Conservation (phyloP, 2,113 vertebrate species). For the Aplodontia rufa region DNA sequence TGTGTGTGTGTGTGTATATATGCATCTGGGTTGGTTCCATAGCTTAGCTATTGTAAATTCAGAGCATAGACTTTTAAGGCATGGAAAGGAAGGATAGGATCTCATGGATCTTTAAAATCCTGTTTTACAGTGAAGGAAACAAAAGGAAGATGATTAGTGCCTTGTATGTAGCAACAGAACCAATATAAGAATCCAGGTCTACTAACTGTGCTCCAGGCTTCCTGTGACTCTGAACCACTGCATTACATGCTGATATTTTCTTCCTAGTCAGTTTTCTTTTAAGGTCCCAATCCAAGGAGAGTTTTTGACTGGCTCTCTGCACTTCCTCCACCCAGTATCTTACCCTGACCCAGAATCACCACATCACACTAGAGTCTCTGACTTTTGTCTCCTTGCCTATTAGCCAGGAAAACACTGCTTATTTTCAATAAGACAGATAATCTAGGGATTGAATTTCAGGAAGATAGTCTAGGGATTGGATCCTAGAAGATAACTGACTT, state of each 20-base stretch:
- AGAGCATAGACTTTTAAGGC: neutral
- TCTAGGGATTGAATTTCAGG: neutral
- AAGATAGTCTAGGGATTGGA: neutral
- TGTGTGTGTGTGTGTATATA: too few species aligned
- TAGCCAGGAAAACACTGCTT: neutral
- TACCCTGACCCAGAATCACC: neutral
- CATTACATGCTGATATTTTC: neutral
- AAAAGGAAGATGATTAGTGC: neutral
- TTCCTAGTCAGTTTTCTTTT: neutral
- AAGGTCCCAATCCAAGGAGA: neutral
- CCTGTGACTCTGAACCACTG: neutral
- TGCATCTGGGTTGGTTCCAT: too few species aligned
- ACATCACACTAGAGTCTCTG: neutral
- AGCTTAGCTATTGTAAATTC: too few species aligned
- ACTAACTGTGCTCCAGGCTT: neutral
- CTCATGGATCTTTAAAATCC: neutral
- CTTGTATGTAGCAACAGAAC: neutral
- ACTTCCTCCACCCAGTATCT: neutral
- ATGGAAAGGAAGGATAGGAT: neutral
- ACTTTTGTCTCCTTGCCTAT: neutral
- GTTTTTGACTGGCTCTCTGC: neutral
- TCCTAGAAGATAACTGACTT: neutral
- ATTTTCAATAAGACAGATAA: neutral
- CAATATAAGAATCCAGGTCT: neutral
- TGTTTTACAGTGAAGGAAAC: slow-evolving; percentile 13